phyloP scores from a whole-genome alignment of 2,797 vertebrate genomes.

The Potorous gilbertii region DNA sequence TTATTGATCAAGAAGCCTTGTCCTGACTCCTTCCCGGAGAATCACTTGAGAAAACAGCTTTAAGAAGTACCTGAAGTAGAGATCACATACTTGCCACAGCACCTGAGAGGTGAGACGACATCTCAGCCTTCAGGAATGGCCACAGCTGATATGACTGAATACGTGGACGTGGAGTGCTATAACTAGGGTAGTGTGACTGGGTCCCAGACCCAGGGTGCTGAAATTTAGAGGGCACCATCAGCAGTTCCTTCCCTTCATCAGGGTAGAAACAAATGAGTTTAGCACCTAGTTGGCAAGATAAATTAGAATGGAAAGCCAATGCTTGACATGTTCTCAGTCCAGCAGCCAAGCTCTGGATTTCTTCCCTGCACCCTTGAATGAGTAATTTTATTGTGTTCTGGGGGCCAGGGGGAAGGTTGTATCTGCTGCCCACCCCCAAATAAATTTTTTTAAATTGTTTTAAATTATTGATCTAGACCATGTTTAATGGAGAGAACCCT shows the following conservation, averaged over 20 bases:
- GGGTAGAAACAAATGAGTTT: not conserved
- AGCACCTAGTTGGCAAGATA: not conserved
- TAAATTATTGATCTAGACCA: not conserved
- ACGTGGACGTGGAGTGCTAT: not conserved
- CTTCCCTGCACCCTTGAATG: not conserved
- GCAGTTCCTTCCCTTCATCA: not conserved
- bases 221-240: not conserved
- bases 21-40: not conserved
- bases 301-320: not conserved
- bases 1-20: not conserved
- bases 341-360: not conserved
- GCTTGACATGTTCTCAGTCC: not conserved
- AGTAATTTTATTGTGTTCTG: not conserved
- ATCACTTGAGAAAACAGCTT: not conserved
- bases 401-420: not conserved
- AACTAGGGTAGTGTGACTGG: not conserved
- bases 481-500: not conserved
- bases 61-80: not conserved
- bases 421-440: not conserved
- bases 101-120: not conserved
- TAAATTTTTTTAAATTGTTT: not conserved
- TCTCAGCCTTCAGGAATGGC: not conserved
- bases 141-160: not conserved
- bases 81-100: not conserved
- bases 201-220: not conserved